Evolutionary conservation across 2,113 vertebrate genomes (phyloP).

Genomic region (Leuciscus idus): DNA sequence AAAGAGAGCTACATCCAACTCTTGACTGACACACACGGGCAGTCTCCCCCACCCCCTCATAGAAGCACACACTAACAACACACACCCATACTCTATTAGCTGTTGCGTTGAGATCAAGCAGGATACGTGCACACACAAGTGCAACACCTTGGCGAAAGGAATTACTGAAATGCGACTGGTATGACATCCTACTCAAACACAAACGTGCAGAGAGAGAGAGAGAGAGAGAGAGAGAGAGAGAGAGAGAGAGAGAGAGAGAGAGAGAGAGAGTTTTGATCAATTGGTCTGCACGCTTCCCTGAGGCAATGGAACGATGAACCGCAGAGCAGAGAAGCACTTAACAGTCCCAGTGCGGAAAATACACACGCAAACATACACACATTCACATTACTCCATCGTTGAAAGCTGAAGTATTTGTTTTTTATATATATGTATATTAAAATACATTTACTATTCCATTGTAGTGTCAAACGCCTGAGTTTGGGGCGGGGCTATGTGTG

Average conservation of each 20-base stretch:
- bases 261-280: slow-evolving; percentile 47
- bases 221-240: neutral
- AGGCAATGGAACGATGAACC: slow-evolving; percentile 64
- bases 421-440: neutral
- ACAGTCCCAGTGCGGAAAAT: slow-evolving; percentile 56
- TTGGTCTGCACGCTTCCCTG: slow-evolving; percentile 57
- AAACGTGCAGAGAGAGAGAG: slow-evolving; percentile 52
- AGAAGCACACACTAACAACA: slow-evolving; percentile 39
- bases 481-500: neutral
- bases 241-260: slow-evolving; percentile 39
- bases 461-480: neutral
- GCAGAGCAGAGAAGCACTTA: slow-evolving; percentile 63
- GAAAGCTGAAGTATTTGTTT: neutral
- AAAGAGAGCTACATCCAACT: slow-evolving; percentile 77
- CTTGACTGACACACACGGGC: slow-evolving; percentile 51
- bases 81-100: neutral
- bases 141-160: neutral
- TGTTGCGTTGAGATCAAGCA: neutral
- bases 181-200: slow-evolving; percentile 38
- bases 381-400: neutral
- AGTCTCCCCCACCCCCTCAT: slow-evolving; percentile 33
- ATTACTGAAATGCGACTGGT: slow-evolving; percentile 19
- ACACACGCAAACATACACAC: slow-evolving; percentile 15
- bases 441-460: neutral
- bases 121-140: neutral